Base-by-base conservation (phyloP, 2,888 invertebrate genomes). In the Dynastes hyllus region DNA sequence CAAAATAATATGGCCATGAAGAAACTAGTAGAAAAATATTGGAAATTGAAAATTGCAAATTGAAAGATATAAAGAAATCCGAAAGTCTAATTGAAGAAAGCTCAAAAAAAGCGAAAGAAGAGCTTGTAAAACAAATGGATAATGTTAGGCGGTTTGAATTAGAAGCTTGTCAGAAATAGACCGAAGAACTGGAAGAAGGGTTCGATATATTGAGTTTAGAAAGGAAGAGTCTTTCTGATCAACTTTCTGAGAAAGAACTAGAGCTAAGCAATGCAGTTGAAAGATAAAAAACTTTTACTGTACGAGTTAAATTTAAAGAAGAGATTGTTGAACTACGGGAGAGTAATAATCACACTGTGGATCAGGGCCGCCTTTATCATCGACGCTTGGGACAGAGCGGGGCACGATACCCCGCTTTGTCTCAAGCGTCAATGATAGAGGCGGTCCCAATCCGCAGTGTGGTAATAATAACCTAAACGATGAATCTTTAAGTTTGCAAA, bases 1-100 rank as follows among this genome's bases (percentile, higher is more conserved):
- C 92, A 93, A 83, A 94, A 94, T 85, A 94, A 94, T 83, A 88
- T 91, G 65, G 92, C 92, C 0, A 92, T 94, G 92, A 93, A 93
- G 84, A 91, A 92, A 66, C 93, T 94, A 86, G 92, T 93, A 82
- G 88, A 91, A 50, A 90, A 55, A 9, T 58, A 29, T 78, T 51
- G 9, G 63, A 9, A 51, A 63, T 37, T 69, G 87, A 87, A 80
- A 87, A 87, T 81, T 53, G 45, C 1, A 40, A 77, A 40, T 78
- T 79, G 69, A 76, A 69, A 78, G 63, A 80, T 66, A 73, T 75
- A 75, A 45, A 63, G 27, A 75, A 27, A 9, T 27, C 32, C 2
- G 73, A 45, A 61, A 63, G 11, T n/a, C 6, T 22, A 32, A 90
- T 89, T 58, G 89, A 89, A 1, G 90, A 88, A 77, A 53, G 67